Percentiles rank a stretch among this genome's conserved stretches.
These are phyloP conservation scores for Neocrepidodera transversa DNA, from an alignment of 2,888 invertebrate genomes.

Conservation along the genomic window DNA sequence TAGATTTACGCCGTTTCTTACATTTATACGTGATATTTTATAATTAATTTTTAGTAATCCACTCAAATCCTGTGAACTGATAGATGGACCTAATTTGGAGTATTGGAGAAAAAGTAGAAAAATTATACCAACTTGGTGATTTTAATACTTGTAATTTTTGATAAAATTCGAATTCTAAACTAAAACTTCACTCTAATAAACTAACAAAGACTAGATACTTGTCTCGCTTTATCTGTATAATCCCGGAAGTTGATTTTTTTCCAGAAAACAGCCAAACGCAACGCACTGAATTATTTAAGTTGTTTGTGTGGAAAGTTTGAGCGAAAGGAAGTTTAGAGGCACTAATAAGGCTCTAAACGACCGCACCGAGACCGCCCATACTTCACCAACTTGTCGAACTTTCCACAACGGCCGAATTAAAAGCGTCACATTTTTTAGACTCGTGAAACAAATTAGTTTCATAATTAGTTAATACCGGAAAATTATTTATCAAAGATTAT, in stretches of 20 bases:
- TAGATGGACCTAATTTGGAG: too few species aligned
- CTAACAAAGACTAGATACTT: too few species aligned
- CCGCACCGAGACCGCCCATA: slow-evolving; percentile 26
- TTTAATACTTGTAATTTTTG: too few species aligned
- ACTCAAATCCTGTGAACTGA: too few species aligned
- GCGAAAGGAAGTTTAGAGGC: slow-evolving; percentile 11
- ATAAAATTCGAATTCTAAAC: too few species aligned
- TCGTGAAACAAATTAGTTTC: slow-evolving; percentile 48
- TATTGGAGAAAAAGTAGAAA: too few species aligned
- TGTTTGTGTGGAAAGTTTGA: slow-evolving; percentile 18
- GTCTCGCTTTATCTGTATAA: slow-evolving; percentile 4
- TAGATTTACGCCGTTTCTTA: too few species aligned
- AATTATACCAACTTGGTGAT: too few species aligned
- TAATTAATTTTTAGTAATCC: too few species aligned
- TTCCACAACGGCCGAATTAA: slow-evolving; percentile 24
- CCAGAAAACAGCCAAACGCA: neutral
- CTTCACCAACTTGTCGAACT: slow-evolving; percentile 37
- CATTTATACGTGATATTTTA: too few species aligned
- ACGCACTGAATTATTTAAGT: slow-evolving; percentile 21
- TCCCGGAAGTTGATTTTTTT: neutral
- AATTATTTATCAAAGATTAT: too few species aligned
- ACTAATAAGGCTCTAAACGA: slow-evolving; percentile 32
- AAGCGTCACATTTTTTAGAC: slow-evolving; percentile 42
- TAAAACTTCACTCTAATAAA: too few species aligned
- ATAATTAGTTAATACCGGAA: slow-evolving; percentile 42